Percentiles rank a stretch among this genome's conserved stretches.
phyloP scores from a whole-genome alignment of 2,113 vertebrate genomes.

The Opisthocomus hoazin region DNA sequence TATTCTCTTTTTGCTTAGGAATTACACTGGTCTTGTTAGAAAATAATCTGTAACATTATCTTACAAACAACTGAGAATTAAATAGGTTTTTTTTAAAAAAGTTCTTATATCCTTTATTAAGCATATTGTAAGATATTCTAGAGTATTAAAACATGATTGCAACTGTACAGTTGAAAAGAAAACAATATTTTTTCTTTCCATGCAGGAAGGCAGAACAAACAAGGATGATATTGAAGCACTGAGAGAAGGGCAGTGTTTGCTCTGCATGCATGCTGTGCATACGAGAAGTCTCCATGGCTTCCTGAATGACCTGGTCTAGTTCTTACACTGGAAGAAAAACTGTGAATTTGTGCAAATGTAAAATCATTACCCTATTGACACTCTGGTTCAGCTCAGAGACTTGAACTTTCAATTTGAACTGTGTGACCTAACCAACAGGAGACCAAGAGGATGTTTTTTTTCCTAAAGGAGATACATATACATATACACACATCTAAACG shows the following conservation, averaged over 20 bases:
- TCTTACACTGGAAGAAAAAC: neutral
- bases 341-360: neutral
- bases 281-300: neutral
- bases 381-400: neutral
- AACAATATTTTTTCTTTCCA: neutral
- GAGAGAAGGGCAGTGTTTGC: neutral
- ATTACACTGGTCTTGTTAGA: neutral
- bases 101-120: neutral
- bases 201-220: neutral
- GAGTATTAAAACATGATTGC: neutral
- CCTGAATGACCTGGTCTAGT: neutral
- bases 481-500: too few relatives aligned
- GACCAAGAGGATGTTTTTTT: neutral
- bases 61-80: neutral
- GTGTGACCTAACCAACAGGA: neutral
- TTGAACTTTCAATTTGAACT: neutral
- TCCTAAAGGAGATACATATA: neutral
- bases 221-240: neutral
- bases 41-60: neutral
- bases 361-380: neutral
- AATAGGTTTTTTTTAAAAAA: neutral
- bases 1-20: neutral
- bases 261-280: neutral
- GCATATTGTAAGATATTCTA: rapidly evolving
- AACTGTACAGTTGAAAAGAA: neutral